Conservation (phyloP, 2,113 vertebrate genomes). For the Pagrus major region DNA sequence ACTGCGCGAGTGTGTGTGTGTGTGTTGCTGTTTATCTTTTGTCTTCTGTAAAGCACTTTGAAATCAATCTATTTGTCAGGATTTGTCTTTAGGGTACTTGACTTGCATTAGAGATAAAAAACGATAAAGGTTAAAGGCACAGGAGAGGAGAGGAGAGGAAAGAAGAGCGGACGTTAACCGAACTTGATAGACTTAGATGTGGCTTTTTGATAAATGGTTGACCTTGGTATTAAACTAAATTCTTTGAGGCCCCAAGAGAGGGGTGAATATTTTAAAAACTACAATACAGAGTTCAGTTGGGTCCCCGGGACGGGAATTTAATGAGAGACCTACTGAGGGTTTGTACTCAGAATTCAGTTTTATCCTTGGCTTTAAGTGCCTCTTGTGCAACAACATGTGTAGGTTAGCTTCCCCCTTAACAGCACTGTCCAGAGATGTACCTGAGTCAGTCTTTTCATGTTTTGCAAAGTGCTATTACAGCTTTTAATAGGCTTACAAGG, state of each 20-base stretch:
- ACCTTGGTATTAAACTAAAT: conserved; percentile 52
- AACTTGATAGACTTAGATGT: conserved; percentile 34
- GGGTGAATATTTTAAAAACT: conserved; percentile 44
- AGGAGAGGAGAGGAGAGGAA: not conserved
- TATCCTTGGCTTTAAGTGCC: conserved; percentile 22
- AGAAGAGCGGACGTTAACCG: conserved; percentile 19
- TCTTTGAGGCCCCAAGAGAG: conserved; percentile 17
- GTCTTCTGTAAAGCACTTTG: conserved; percentile 33
- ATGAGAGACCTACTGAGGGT: conserved; percentile 23
- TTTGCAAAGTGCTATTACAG: not conserved
- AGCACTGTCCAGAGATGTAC: not conserved
- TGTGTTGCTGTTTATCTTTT: conserved; percentile 27
- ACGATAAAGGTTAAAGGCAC: conserved; percentile 4
- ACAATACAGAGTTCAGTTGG: conserved; percentile 22
- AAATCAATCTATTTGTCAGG: conserved; percentile 37
- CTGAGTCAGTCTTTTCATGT: not conserved
- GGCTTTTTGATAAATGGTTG: conserved; percentile 49
- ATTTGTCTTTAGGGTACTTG: conserved; percentile 40
- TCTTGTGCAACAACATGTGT: not conserved
- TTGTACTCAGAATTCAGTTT: conserved; percentile 21
- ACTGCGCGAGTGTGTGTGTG: not conserved
- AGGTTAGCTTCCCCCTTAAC: not conserved
- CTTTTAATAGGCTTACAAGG: not conserved
- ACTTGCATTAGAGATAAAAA: conserved; percentile 49
- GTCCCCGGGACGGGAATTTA: conserved; percentile 14